Evolutionary conservation across 2,797 vertebrate species (phyloP).

Genomic region (Buceros bicornis): DNA sequence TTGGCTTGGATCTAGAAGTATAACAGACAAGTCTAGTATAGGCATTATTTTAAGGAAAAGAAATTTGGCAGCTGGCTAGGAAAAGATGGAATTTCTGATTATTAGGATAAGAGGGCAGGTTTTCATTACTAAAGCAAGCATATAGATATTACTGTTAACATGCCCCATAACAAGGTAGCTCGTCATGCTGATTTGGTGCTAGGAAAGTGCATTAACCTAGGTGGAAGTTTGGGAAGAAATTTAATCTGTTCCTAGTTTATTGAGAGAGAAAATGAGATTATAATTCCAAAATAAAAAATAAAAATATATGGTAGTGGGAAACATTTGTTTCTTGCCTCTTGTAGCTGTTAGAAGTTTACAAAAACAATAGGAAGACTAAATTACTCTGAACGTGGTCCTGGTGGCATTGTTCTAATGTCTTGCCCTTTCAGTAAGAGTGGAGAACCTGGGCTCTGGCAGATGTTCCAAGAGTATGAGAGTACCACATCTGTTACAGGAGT

Average conservation of each 20-base stretch:
- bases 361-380: background rate
- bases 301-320: background rate
- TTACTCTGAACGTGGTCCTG: background rate
- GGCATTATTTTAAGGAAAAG: background rate
- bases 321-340: background rate
- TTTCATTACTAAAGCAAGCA: conserved; percentile 8
- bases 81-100: conserved; percentile 16
- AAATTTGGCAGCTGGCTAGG: background rate
- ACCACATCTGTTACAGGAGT: background rate
- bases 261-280: background rate
- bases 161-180: background rate
- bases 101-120: background rate
- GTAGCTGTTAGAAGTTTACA: background rate
- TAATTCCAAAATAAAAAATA: background rate
- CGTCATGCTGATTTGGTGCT: background rate
- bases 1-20: background rate
- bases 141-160: background rate
- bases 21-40: background rate
- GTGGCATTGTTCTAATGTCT: background rate
- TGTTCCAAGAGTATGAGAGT: background rate
- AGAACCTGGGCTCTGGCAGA: background rate
- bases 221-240: background rate
- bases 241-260: background rate
- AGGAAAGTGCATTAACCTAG: background rate
- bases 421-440: background rate